Percentiles rank a stretch among this genome's conserved stretches.
phyloP scores from a whole-genome alignment of 2,888 invertebrate genomes.

The Podabrus alpinus region DNA sequence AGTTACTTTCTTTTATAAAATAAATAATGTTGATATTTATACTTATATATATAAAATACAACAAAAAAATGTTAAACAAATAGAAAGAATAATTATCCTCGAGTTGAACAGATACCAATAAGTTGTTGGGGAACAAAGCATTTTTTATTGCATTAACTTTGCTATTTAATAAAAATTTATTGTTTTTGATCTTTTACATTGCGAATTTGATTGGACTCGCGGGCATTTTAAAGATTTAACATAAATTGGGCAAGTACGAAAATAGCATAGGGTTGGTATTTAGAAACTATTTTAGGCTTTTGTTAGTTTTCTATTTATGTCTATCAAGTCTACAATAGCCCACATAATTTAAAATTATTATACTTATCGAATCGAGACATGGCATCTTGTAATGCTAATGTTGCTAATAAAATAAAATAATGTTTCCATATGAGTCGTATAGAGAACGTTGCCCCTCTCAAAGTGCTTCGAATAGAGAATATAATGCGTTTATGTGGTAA shows the following conservation, averaged over 20 bases:
- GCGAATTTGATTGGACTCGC: not conserved
- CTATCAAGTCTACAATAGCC: not conserved
- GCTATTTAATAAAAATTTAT: not conserved
- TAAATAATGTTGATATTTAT: not conserved
- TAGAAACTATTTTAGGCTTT: not conserved
- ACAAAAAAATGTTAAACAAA: not conserved
- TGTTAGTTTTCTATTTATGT: not conserved
- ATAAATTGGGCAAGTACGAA: not conserved
- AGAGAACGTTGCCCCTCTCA: conserved; percentile 10
- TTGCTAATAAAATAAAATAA: conserved; percentile 13
- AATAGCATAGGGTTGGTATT: not conserved
- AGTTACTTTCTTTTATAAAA: not conserved
- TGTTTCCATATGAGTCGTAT: conserved; percentile 12
- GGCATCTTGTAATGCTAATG: conserved; percentile 13
- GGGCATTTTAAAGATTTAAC: not conserved
- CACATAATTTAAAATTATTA: conserved; percentile 9
- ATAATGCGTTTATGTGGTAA: not conserved
- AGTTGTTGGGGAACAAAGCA: not conserved
- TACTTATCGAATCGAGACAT: conserved; percentile 2
- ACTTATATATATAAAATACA: not conserved
- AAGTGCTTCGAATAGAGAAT: not conserved
- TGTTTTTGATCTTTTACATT: not conserved
- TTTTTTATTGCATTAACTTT: not conserved
- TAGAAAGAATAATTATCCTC: not conserved
- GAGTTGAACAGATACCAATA: not conserved